phyloP scores from a whole-genome alignment of 1,140 invertebrate species.

The Dendrolimus punctatus region DNA sequence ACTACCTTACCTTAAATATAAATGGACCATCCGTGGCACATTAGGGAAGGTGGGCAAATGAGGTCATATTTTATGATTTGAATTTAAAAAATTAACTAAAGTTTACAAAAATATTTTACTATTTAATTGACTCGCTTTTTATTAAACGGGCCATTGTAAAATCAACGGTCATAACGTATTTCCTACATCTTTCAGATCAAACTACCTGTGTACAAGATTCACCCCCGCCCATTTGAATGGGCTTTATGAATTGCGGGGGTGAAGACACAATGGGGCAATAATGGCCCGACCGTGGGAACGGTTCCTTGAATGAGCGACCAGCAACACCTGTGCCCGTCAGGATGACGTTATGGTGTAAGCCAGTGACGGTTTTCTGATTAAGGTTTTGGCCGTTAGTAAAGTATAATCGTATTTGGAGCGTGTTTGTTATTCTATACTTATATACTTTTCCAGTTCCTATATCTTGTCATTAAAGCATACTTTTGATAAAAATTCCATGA shows the following conservation, averaged over 20 bases:
- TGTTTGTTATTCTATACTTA: too few species aligned
- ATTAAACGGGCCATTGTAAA: constrained; percentile 11
- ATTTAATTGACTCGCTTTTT: neutral
- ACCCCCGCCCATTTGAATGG: constrained; percentile 49
- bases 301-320: constrained; percentile 35
- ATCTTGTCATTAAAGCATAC: too few species aligned
- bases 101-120: neutral
- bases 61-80: neutral
- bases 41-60: too few species aligned
- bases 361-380: too few species aligned
- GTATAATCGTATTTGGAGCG: too few species aligned
- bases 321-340: constrained; percentile 36
- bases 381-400: too few species aligned
- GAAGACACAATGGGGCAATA: constrained; percentile 33
- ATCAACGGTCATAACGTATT: constrained; percentile 57
- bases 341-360: constrained; percentile 2
- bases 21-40: too few species aligned
- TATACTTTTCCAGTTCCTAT: too few species aligned
- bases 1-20: too few species aligned
- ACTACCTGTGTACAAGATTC: constrained; percentile 50
- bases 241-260: constrained; percentile 44
- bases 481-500: too few species aligned
- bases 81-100: neutral
- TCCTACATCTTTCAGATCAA: constrained; percentile 18
- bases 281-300: constrained; percentile 52